Evolutionary conservation across 92 coral and sea anemone genomes (phyloP), one percentile per base, ranked within the genome.

Genomic region (Nematostella vectensis): DNA sequence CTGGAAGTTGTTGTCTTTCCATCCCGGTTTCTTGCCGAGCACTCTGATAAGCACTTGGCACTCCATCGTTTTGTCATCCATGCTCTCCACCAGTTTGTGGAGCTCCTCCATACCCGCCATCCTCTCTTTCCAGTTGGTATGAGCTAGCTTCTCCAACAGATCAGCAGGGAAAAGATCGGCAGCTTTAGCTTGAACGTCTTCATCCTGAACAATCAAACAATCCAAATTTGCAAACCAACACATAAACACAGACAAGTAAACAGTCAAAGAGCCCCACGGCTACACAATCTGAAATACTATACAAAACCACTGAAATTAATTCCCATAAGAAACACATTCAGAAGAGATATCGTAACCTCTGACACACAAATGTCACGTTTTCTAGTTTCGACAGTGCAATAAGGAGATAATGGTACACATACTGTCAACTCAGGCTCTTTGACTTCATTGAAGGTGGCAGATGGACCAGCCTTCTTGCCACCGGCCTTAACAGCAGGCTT

Each of bases 1-100:
- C 94, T 93, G 99, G 62, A 93, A 93, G 54, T 93, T 93, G 42
- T 79, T 93, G 72, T 93, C 99, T 67, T 93, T 93, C 81, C 94
- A 93, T 19, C 99, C 99, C 11, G 99, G 99, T 60, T 93, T 93
- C 50, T 86, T 93, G 15, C 91, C 99, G 49, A 93, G 61, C 19
- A 88, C 94, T 82, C 99, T 81, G 75, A 93, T 93, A 13, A 93
- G 66, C 31, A 93, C 96, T 58, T 93, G 99, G 10, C 96, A 70
- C 11, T 70, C 69, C 49, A 88, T 43, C 24, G 85, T 81, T 29
- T 79, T 82, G 0, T 84, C 61, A 59, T 93, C 99, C 88, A 85
- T 63, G 13, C 69, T 87, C 23, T 77, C 73, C 20, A 93, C 93
- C 45, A 85, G 78, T 95, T 93, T 8, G 6, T 3, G 10, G 29